Percentiles rank a stretch among this genome's conserved stretches.
These are phyloP conservation scores for Lucilia cuprina DNA, from an alignment of 1,140 invertebrate genomes.

Conservation along the genomic window DNA sequence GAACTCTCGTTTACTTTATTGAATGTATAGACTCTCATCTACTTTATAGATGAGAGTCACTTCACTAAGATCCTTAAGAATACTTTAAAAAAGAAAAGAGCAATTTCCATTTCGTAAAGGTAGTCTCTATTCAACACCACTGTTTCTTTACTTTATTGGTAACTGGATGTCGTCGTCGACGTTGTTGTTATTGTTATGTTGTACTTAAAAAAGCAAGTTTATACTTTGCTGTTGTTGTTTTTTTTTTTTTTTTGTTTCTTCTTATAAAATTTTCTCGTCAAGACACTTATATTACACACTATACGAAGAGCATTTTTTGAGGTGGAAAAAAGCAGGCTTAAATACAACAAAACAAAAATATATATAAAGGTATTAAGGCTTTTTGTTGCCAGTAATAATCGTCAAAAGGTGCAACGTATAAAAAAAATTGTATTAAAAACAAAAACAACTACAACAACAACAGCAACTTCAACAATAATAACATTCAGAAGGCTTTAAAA, in stretches of 20 bases:
- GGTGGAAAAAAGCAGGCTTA: conserved; percentile 9
- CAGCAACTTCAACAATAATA: conserved; percentile 11
- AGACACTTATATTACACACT: not conserved
- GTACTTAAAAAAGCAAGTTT: conserved; percentile 13
- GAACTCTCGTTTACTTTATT: no score
- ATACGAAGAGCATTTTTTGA: not conserved
- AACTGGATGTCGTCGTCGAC: not conserved
- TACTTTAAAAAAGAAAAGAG: no score
- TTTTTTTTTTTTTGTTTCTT: not conserved
- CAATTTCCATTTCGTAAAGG: no score
- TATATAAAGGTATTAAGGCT: not conserved
- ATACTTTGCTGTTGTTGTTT: not conserved
- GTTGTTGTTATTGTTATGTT: not conserved
- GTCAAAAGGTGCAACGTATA: conserved; percentile 11
- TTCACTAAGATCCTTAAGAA: no score
- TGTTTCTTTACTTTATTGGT: not conserved
- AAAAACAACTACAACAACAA: not conserved
- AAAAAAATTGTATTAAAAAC: not conserved
- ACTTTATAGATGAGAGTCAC: no score
- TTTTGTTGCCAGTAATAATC: conserved; percentile 12
- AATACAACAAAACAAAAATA: not conserved
- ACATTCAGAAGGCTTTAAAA: conserved; percentile 26
- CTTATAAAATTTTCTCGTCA: not conserved
- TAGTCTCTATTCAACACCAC: no score
- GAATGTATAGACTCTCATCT: no score